Conservation (phyloP, 1,140 invertebrate genomes). For the Caenorhabditis tropicalis region DNA sequence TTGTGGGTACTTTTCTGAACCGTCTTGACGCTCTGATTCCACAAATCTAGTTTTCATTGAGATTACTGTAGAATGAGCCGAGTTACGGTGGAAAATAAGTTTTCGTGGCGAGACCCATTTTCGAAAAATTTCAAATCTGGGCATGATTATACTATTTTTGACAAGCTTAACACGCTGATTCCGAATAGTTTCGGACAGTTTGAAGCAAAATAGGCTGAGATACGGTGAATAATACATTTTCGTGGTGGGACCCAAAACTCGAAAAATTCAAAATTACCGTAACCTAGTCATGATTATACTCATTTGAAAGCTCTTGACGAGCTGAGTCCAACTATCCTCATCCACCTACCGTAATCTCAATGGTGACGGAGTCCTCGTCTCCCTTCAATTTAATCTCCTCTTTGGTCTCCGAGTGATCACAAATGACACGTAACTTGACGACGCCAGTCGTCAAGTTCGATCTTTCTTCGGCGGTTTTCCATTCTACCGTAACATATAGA, state of each 20-base stretch:
- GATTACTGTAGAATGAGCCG: no score
- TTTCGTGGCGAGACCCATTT: neutral
- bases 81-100: neutral
- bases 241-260: no score
- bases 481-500: slow-evolving; percentile 8
- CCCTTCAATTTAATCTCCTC: slow-evolving; percentile 17
- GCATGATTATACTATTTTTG: neutral
- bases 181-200: no score
- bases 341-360: slow-evolving; percentile 42
- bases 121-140: neutral
- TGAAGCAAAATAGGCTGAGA: no score
- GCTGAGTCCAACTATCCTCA: neutral
- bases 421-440: slow-evolving; percentile 21
- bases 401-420: slow-evolving; percentile 10
- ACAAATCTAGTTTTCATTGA: no score
- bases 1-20: neutral
- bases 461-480: neutral
- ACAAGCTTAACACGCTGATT: no score
- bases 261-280: neutral
- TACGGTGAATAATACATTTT: neutral
- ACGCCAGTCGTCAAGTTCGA: slow-evolving; percentile 15
- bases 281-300: neutral
- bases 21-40: neutral
- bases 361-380: slow-evolving; percentile 41
- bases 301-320: neutral